Percentiles rank a stretch among this genome's conserved stretches.
phyloP scores from a whole-genome alignment of 2,797 vertebrate species.

The Streptopelia turtur region DNA sequence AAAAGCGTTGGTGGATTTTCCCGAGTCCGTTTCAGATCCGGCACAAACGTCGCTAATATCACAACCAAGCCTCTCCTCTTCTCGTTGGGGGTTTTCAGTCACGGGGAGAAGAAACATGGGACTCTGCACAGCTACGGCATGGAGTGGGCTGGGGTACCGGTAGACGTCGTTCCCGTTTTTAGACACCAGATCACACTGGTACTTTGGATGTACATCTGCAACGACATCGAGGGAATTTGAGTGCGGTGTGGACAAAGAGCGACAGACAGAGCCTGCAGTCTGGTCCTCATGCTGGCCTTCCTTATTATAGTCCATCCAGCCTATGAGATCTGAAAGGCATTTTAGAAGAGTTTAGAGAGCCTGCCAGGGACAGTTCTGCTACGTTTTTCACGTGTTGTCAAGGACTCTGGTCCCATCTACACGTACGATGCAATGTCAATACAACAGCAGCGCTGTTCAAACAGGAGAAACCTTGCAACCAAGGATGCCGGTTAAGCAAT shows the following conservation, averaged over 20 bases:
- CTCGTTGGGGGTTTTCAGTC: constrained; percentile 74
- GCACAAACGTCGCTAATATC: constrained; percentile 65
- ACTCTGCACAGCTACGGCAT: constrained; percentile 89
- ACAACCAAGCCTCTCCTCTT: constrained; percentile 73
- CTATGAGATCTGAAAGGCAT: constrained; percentile 84
- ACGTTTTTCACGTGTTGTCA: neutral
- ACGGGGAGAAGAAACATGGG: constrained; percentile 85
- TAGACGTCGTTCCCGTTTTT: constrained; percentile 88
- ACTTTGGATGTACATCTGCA: constrained; percentile 85
- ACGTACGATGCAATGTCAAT: neutral
- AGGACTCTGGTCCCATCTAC: neutral
- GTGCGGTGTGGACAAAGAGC: constrained; percentile 82
- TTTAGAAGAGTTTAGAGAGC: constrained; percentile 70
- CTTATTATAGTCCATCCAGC: constrained; percentile 87
- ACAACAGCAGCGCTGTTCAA: neutral
- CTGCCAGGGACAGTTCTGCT: constrained; percentile 16
- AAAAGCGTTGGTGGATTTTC: constrained; percentile 70
- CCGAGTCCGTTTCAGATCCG: constrained; percentile 64
- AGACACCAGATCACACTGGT: constrained; percentile 88
- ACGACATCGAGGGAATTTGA: constrained; percentile 82
- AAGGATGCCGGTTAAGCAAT: neutral
- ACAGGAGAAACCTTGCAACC: neutral
- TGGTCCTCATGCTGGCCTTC: constrained; percentile 83
- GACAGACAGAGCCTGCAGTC: constrained; percentile 70
- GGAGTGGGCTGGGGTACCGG: constrained; percentile 90